Evolutionary conservation across 2,113 vertebrate species (phyloP), one percentile per base, ranked within the genome.

Genomic region (Monopterus albus): DNA sequence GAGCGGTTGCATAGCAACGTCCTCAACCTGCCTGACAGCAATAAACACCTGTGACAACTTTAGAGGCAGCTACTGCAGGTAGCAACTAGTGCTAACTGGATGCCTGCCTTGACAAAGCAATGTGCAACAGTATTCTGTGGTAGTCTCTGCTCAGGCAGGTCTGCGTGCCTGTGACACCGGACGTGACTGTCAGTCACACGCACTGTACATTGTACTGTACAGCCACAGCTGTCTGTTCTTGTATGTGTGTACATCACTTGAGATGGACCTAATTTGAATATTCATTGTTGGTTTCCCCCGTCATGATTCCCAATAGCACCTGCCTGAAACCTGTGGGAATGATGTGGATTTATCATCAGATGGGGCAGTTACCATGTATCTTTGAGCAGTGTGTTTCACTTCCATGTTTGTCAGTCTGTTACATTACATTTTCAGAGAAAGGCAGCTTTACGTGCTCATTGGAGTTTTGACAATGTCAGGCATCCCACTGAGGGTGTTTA

Each of bases 1-100:
- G 55, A 46, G n/a, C 51, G 43, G 91, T 92, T 89, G 86, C 89
- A 51, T 85, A 77, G 90, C 82, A 91, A 91, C 91, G 31, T 52
- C 42, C 57, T 60, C 59, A 67, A 60, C 73, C 68, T 50, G 52
- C 40, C 60, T 83, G 66, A 81, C 65, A 51, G 75, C 77, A 79
- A 29, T 67, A 69, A 36, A 26, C 40, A 58, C 64, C 78, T 83
- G 74, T 80, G 58, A 33, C 63, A 73, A 80, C 70, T 65, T 31
- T 40, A 76, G 15, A 70, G 47, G 39, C 45, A 45, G 65, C 52
- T 39, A 72, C 52, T 52, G 62, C 66, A 31, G n/a, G n/a, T n/a
- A n/a, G n/a, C n/a, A n/a, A n/a, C n/a, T n/a, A n/a, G n/a, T 63
- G 42, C 33, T 64, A 72, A 68, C 43, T 53, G 47, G 39, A 42